Evolutionary conservation across 2,113 vertebrate genomes (phyloP).

Genomic region (Podarcis cretensis): DNA sequence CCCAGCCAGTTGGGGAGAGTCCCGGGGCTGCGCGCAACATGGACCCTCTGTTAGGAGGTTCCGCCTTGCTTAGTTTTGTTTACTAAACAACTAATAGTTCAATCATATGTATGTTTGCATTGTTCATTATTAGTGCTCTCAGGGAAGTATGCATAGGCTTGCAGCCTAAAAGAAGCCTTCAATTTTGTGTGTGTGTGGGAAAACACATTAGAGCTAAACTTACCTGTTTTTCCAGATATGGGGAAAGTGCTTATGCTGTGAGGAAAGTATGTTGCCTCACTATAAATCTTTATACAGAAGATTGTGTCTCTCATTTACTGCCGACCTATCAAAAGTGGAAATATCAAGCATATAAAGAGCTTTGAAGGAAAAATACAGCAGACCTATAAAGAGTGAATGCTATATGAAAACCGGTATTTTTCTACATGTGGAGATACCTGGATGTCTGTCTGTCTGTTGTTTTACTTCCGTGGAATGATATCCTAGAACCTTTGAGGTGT

Average conservation of each 20-base stretch:
- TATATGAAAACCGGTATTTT: slow-evolving; percentile 1
- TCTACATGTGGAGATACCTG: background rate
- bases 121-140: background rate
- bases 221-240: slow-evolving; percentile 42
- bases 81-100: slow-evolving; percentile 32
- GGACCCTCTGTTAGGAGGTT: too few species aligned
- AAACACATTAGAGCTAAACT: slow-evolving; percentile 49
- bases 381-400: slow-evolving; percentile 49
- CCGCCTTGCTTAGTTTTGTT: background rate
- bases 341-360: slow-evolving; percentile 44
- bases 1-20: too few species aligned
- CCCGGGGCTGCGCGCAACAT: too few species aligned
- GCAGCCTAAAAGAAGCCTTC: slow-evolving; percentile 41
- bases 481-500: background rate
- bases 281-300: slow-evolving; percentile 60
- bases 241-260: slow-evolving; percentile 59
- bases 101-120: background rate
- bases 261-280: slow-evolving; percentile 43
- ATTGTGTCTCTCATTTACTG: slow-evolving; percentile 60
- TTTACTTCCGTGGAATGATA: background rate
- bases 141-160: background rate
- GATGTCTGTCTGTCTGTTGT: background rate
- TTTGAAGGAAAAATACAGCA: slow-evolving; percentile 60
- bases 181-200: background rate
- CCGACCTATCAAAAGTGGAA: slow-evolving; percentile 58